These are phyloP conservation scores for Mesorhabditis sp. DNA, from an alignment of 2,888 invertebrate genomes.

Conservation along the genomic window DNA sequence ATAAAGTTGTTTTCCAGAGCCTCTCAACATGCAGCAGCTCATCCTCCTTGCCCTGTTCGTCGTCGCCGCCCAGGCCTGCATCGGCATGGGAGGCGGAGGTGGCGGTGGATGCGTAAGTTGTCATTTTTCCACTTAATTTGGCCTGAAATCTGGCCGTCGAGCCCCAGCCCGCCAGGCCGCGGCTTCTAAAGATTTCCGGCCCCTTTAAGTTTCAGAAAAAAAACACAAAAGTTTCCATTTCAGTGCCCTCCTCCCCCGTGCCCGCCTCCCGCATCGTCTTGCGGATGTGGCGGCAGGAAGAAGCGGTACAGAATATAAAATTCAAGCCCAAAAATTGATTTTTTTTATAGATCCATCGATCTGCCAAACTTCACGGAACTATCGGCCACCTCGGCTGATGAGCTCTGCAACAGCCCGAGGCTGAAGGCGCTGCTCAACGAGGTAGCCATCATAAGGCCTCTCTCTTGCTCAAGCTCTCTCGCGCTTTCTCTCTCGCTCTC, in stretches of 20 bases:
- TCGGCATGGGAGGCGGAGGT: background rate
- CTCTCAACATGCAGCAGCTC: no score
- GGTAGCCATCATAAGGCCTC: background rate
- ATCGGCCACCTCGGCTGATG: background rate
- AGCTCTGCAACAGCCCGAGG: background rate
- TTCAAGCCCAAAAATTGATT: background rate
- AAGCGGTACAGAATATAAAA: background rate
- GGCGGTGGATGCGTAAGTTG: slow-evolving; percentile 3
- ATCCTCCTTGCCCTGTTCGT: no score
- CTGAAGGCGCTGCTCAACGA: background rate
- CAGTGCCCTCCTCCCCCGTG: background rate
- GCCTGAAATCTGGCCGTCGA: no score
- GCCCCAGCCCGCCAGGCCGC: no score
- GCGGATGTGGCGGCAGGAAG: slow-evolving; percentile 3
- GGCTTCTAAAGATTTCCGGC: no score
- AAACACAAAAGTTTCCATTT: background rate
- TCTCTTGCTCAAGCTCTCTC: background rate
- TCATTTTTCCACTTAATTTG: background rate
- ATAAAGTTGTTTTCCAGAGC: no score
- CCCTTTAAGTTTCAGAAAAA: no score
- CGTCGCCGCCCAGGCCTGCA: no score
- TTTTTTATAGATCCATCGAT: slow-evolving; percentile 2
- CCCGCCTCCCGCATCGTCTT: background rate
- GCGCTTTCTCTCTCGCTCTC: background rate
- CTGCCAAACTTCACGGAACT: background rate